phyloP scores from a whole-genome alignment of 2,888 invertebrate genomes.

The Drosophila mercatorum region DNA sequence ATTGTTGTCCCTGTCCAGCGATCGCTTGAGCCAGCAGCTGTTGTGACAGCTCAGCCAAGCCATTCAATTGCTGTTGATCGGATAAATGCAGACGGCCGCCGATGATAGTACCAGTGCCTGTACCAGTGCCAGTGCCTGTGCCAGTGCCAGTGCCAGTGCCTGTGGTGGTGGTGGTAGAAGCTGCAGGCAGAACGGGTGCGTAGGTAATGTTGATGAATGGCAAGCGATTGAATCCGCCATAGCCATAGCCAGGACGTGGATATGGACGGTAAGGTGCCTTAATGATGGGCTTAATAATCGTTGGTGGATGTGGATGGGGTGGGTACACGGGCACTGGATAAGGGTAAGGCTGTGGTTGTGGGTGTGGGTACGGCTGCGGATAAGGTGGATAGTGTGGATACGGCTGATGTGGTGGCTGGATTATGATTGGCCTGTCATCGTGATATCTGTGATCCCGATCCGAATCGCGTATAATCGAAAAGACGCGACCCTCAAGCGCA shows the following conservation, averaged over 20 bases:
- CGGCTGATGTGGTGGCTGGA: constrained; percentile 10
- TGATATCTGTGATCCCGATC: constrained; percentile 16
- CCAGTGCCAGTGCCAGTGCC: too few species aligned
- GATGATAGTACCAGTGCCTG: rapidly evolving
- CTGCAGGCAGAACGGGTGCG: constrained; percentile 19
- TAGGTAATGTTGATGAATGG: constrained; percentile 49
- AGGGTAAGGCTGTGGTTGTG: not conserved
- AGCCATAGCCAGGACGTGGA: not conserved
- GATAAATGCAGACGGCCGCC: not conserved
- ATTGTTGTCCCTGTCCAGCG: constrained; percentile 4
- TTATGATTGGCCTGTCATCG: constrained; percentile 40
- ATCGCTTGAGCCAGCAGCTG: constrained; percentile 18
- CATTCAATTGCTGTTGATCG: constrained; percentile 12
- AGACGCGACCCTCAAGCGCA: constrained; percentile 38
- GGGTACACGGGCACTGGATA: constrained; percentile 3
- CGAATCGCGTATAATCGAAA: constrained; percentile 25
- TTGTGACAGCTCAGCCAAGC: constrained; percentile 16
- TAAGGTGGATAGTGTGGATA: not conserved
- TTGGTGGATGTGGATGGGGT: constrained; percentile 7
- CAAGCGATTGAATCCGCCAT: not conserved
- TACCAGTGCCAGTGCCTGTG: not conserved
- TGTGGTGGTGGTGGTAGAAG: not conserved
- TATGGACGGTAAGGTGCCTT: constrained; percentile 1
- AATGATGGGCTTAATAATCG: constrained; percentile 33
- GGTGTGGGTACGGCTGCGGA: not conserved